These are phyloP conservation scores for Osmoderma eremita DNA, from an alignment of 2,888 invertebrate species.

Conservation along the genomic window DNA sequence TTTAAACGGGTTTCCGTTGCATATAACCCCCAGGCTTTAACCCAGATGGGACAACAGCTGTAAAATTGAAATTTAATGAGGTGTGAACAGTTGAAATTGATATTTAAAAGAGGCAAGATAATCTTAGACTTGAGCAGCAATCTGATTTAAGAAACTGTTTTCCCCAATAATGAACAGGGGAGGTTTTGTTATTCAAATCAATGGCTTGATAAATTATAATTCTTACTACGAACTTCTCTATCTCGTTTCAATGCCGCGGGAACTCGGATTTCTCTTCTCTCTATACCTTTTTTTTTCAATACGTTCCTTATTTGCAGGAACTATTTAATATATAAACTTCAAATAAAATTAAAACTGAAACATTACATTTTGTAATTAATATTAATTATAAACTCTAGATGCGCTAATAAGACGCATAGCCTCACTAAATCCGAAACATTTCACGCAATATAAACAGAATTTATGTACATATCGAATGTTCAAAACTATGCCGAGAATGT, in stretches of 20 bases:
- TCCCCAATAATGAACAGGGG: constrained; percentile 60
- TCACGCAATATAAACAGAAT: constrained; percentile 3
- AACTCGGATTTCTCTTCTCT: neutral
- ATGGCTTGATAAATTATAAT: constrained; percentile 63
- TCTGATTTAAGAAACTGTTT: constrained; percentile 64
- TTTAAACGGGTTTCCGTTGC: constrained; percentile 60
- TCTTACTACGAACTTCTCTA: constrained; percentile 42
- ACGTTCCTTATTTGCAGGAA: too few species aligned
- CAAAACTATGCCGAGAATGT: constrained; percentile 27
- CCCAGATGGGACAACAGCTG: constrained; percentile 66
- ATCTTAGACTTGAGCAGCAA: constrained; percentile 63
- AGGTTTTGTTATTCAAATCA: constrained; percentile 62
- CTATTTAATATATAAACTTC: neutral
- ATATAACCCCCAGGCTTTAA: constrained; percentile 62
- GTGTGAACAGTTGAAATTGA: constrained; percentile 66
- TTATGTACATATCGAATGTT: constrained; percentile 24
- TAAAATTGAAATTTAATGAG: constrained; percentile 67
- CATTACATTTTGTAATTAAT: neutral
- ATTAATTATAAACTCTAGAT: neutral
- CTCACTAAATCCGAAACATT: neutral
- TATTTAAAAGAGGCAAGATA: constrained; percentile 66
- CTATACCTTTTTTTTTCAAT: neutral
- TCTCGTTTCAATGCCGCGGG: neutral
- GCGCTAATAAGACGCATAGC: neutral
- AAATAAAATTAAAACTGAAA: neutral